Percentiles rank a stretch among this genome's conserved stretches.
Evolutionary conservation across 2,888 invertebrate genomes (phyloP).

Genomic region (Exocentrus adspersus): DNA sequence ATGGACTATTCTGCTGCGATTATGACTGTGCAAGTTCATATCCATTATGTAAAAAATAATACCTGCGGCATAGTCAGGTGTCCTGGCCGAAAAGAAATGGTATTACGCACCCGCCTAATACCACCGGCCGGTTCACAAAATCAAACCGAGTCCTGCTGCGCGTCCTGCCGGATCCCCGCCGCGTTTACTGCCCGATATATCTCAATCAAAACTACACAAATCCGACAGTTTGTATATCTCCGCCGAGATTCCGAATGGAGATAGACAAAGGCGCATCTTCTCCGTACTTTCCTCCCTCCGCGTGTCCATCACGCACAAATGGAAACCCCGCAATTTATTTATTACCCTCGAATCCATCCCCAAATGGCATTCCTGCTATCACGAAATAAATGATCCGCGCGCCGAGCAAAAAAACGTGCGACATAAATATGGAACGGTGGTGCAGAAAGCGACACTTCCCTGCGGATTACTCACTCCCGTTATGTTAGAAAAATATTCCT

Average conservation of each 20-base stretch:
- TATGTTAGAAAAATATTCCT: neutral
- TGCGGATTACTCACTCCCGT: neutral
- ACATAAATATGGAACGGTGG: neutral
- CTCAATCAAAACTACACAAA: constrained; percentile 55
- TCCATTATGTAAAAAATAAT: too few relatives aligned
- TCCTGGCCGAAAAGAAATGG: neutral
- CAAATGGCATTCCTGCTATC: constrained; percentile 41
- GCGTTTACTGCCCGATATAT: constrained; percentile 52
- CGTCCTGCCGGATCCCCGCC: constrained; percentile 42
- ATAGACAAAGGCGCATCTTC: constrained; percentile 49
- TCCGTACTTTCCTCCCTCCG: constrained; percentile 39
- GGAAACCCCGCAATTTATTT: constrained; percentile 54
- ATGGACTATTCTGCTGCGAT: too few relatives aligned
- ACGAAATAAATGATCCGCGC: constrained; percentile 45
- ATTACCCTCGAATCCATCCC: constrained; percentile 49
- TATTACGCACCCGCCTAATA: constrained; percentile 14
- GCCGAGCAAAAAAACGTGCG: constrained; percentile 40
- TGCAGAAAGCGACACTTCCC: neutral
- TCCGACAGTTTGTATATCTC: constrained; percentile 56
- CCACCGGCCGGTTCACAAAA: constrained; percentile 37
- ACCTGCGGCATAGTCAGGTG: too few relatives aligned
- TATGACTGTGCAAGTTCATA: too few relatives aligned
- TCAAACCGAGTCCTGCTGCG: constrained; percentile 43
- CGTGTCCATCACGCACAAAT: constrained; percentile 50
- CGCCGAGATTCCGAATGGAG: constrained; percentile 47